Evolutionary conservation across 92 coral and sea anemone species (phyloP).

Genomic region (Heteractis magnifica): DNA sequence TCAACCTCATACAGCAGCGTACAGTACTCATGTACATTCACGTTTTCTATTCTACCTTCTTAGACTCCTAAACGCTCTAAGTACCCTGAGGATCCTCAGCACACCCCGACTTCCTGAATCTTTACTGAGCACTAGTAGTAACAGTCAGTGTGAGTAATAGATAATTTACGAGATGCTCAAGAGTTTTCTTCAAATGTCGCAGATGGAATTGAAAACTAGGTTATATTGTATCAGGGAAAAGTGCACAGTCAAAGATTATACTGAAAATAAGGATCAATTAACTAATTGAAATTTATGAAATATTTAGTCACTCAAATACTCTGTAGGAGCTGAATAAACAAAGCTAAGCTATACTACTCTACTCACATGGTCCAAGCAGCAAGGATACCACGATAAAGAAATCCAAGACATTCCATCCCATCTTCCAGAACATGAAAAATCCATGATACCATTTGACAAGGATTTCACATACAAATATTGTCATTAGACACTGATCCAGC

Average conservation of each 20-base stretch:
- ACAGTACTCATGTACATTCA: not conserved
- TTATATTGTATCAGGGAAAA: too few relatives aligned
- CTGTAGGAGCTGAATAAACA: not conserved
- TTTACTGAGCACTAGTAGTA: conserved; percentile 66
- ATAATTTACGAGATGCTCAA: not conserved
- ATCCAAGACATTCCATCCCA: conserved; percentile 98
- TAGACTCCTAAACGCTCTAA: conserved; percentile 96
- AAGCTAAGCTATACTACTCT: not conserved
- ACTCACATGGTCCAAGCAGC: conserved; percentile 96
- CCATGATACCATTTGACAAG: conserved; percentile 99
- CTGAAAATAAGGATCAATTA: too few relatives aligned
- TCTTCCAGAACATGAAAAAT: conserved; percentile 99
- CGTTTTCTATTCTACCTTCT: conserved; percentile 67
- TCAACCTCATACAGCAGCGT: not conserved
- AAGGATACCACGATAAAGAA: conserved; percentile 91
- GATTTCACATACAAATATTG: conserved; percentile 97
- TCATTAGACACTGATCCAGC: conserved; percentile 97
- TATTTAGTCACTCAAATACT: too few relatives aligned
- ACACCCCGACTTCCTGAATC: conserved; percentile 99
- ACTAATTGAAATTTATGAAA: too few relatives aligned
- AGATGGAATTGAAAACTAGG: too few relatives aligned
- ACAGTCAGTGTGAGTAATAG: not conserved
- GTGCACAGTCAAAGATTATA: too few relatives aligned
- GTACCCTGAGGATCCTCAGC: conserved; percentile 89
- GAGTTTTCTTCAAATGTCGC: too few relatives aligned